Base-by-base conservation (phyloP, 2,113 vertebrate genomes). In the Engraulis encrasicolus region DNA sequence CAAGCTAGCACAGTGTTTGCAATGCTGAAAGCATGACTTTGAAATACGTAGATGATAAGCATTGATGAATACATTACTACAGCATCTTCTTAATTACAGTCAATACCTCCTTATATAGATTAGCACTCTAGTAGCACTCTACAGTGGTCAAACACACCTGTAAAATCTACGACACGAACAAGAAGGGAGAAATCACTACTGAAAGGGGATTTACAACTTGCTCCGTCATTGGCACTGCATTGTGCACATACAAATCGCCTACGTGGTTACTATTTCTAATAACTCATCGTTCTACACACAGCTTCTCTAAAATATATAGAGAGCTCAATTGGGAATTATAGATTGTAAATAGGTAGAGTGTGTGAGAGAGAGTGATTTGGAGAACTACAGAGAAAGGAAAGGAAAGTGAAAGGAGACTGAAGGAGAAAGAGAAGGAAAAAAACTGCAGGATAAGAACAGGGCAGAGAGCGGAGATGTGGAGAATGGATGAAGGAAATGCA, bases 361-460 rank as follows among this genome's bases (percentile, higher is more conserved):
- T 17, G 31, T 71, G 23, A 9, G 50, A 36, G 6, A 50, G 38
- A 40, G 9, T 20, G n/a, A 23, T 17, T 38, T 77, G 18, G 19
- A 49, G n/a, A 52, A 14, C 58, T 6, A 82, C 48, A 50, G 37
- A 82, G 78, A 50, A 23, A 78, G 83, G 36, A 23, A 34, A 7
- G 78, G 40, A 61, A 1, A 83, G 82, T 61, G 71, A 36, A 54
- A 18, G 20, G 48, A 79, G 36, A 83, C 18, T 86, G 36, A 78
- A 79, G 50, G 50, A 20, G 23, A 85, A 23, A 79, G 52, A 82
- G 2, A 82, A 20, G 9, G 66, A 74, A 81, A 27, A 79, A 0
- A n/a, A 31, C 14, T 34, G n/a, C 80, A n/a, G 50, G 7, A 84
- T 81, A 27, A 45, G 4, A 38, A 50, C 12, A 18, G 31, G 6